These are phyloP conservation scores for Zaprionus lineosus DNA, from an alignment of 2,888 invertebrate genomes.

Conservation along the genomic window DNA sequence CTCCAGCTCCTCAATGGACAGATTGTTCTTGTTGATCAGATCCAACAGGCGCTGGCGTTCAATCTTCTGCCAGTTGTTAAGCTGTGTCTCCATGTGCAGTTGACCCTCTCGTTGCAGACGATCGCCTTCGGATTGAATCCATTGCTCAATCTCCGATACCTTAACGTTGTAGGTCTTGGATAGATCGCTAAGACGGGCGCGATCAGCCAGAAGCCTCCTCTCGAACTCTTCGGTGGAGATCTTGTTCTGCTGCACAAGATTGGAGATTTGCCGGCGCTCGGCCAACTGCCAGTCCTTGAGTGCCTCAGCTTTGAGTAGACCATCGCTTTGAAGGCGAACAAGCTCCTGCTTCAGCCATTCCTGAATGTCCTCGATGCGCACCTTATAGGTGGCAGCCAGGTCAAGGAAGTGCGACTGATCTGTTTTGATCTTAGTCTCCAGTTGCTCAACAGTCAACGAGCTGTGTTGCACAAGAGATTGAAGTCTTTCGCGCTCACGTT, in stretches of 20 bases:
- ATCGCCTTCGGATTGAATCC: slow-evolving; percentile 80
- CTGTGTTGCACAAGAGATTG: slow-evolving; percentile 73
- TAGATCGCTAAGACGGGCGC: slow-evolving; percentile 73
- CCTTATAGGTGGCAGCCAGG: slow-evolving; percentile 78
- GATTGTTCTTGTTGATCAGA: slow-evolving; percentile 75
- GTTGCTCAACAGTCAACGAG: slow-evolving; percentile 77
- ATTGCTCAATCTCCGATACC: slow-evolving; percentile 78
- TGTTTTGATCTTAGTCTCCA: slow-evolving; percentile 77
- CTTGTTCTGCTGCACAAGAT: slow-evolving; percentile 76
- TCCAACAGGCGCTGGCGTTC: slow-evolving; percentile 76
- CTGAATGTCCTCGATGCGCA: slow-evolving; percentile 79
- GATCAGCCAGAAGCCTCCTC: slow-evolving; percentile 72
- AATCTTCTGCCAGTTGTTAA: slow-evolving; percentile 80
- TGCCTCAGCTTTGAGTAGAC: slow-evolving; percentile 78
- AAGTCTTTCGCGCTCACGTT: slow-evolving; percentile 79
- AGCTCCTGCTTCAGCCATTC: slow-evolving; percentile 81
- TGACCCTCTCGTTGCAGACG: slow-evolving; percentile 77
- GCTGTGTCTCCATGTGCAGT: slow-evolving; percentile 73
- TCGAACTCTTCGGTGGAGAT: slow-evolving; percentile 80
- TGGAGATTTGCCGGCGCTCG: slow-evolving; percentile 74
- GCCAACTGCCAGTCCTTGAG: slow-evolving; percentile 79
- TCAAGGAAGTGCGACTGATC: slow-evolving; percentile 77
- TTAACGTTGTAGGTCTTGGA: slow-evolving; percentile 79
- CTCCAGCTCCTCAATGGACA: slow-evolving; percentile 79
- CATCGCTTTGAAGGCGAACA: slow-evolving; percentile 74